These are phyloP conservation scores for Encarsia formosa DNA, from an alignment of 2,888 invertebrate genomes.

Conservation along the genomic window DNA sequence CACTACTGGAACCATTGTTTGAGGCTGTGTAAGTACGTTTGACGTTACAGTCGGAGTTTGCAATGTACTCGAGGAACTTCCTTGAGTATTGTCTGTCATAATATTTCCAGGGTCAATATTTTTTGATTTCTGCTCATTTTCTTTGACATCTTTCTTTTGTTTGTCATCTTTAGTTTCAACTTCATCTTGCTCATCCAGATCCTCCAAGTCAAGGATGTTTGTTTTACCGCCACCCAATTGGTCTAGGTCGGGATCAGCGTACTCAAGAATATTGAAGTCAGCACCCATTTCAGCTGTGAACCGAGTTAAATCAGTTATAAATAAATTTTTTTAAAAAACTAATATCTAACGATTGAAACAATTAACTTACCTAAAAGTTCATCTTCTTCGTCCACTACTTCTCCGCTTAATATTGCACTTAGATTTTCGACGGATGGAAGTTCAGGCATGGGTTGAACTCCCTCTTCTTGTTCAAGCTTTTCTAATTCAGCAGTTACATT, in stretches of 20 bases:
- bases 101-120: constrained; percentile 31
- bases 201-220: constrained; percentile 82
- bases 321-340: constrained; percentile 1
- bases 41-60: constrained; percentile 35
- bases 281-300: constrained; percentile 80
- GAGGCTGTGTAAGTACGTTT: constrained; percentile 36
- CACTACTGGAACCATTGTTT: constrained; percentile 33
- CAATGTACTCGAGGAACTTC: constrained; percentile 31
- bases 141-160: constrained; percentile 48
- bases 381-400: constrained; percentile 77
- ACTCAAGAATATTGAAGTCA: constrained; percentile 92
- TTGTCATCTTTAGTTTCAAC: constrained; percentile 64
- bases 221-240: constrained; percentile 75
- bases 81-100: constrained; percentile 32
- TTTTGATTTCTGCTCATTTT: constrained; percentile 40
- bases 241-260: constrained; percentile 90
- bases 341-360: too few species aligned
- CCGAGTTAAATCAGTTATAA: constrained; percentile 14
- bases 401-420: constrained; percentile 75
- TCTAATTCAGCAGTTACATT: constrained; percentile 67
- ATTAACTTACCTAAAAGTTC: constrained; percentile 62
- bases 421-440: constrained; percentile 69
- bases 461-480: constrained; percentile 66
- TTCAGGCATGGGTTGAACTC: constrained; percentile 58
- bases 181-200: constrained; percentile 73